A percentile compares a stretch with the other conserved stretches of the same genome.
Evolutionary conservation across 2,113 vertebrate genomes (phyloP).

Genomic region (Pachycephala philippinensis): DNA sequence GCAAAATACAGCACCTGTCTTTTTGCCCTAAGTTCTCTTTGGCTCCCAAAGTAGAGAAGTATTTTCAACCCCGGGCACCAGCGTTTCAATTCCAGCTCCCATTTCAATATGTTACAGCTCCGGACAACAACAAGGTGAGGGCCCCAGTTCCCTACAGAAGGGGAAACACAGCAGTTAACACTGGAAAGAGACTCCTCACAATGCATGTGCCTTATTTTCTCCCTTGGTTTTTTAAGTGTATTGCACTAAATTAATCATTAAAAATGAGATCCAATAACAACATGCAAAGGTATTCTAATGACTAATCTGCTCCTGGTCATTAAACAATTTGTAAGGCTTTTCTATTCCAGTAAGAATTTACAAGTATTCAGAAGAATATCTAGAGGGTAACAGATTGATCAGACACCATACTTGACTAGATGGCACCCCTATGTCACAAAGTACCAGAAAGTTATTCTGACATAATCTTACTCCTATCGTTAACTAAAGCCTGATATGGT

Average conservation of each 20-base stretch:
- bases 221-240: not conserved
- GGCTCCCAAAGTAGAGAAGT: slow-evolving; percentile 86
- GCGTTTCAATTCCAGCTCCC: slow-evolving; percentile 91
- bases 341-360: not conserved
- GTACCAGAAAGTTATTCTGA: not conserved
- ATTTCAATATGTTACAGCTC: slow-evolving; percentile 85
- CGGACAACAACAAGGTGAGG: slow-evolving; percentile 90
- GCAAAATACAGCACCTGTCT: slow-evolving; percentile 76
- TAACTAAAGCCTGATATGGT: not conserved
- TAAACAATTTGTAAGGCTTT: not conserved
- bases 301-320: not conserved
- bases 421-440: not conserved
- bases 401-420: not conserved
- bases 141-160: slow-evolving; percentile 83
- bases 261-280: not conserved
- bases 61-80: slow-evolving; percentile 92
- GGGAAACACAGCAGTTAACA: not conserved
- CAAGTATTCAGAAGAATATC: not conserved
- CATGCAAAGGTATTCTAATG: not conserved
- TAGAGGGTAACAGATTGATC: not conserved
- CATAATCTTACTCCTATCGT: not conserved
- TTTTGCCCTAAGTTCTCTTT: slow-evolving; percentile 80
- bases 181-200: not conserved
- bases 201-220: not conserved
- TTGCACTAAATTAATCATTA: not conserved